A percentile compares a stretch with the other conserved stretches of the same genome.
phyloP scores from a whole-genome alignment of 2,113 vertebrate genomes.

The Eulacestoma nigropectus region DNA sequence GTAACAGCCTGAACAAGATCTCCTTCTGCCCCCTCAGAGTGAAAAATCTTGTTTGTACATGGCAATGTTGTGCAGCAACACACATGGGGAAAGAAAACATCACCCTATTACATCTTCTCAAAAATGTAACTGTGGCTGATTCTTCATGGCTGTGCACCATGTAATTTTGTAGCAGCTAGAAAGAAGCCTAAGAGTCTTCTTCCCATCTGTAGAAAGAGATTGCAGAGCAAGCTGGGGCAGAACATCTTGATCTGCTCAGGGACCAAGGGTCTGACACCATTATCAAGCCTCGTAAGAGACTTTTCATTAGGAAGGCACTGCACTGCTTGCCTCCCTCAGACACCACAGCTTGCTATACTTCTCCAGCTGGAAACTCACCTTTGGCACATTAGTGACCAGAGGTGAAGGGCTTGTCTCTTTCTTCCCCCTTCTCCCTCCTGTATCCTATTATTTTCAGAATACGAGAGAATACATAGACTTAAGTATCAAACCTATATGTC shows the following conservation, averaged over 20 bases:
- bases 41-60: slow-evolving; percentile 14
- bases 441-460: not conserved
- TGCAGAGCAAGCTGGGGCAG: not conserved
- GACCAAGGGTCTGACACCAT: not conserved
- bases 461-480: not conserved
- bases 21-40: not conserved
- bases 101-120: not conserved
- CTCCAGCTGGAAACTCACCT: not conserved
- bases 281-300: not conserved
- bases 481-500: not conserved
- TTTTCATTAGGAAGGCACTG: not conserved
- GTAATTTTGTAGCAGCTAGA: not conserved
- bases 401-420: not conserved
- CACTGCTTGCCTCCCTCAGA: not conserved
- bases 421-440: not conserved
- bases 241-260: not conserved
- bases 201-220: not conserved
- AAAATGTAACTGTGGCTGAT: not conserved
- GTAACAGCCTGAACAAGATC: slow-evolving; percentile 6
- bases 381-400: not conserved
- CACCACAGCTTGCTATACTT: not conserved
- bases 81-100: not conserved
- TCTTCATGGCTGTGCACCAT: not conserved
- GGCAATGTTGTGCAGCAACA: not conserved
- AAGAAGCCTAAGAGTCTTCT: not conserved